Percentiles rank a stretch among this genome's conserved stretches.
Evolutionary conservation across 2,888 invertebrate genomes (phyloP).

Genomic region (Synanthedon vespiformis): DNA sequence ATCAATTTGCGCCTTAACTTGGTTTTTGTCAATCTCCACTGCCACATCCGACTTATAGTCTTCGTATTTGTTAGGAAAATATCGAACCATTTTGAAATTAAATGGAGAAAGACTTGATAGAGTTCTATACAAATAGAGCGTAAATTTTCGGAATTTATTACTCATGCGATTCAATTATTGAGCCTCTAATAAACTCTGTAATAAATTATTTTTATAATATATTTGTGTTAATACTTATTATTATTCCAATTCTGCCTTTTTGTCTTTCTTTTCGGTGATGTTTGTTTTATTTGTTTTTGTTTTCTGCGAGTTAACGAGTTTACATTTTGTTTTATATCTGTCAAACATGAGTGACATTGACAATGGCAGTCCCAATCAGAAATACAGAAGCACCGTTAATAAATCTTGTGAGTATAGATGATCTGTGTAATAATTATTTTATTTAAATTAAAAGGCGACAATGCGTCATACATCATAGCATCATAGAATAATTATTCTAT

Average conservation of each 20-base stretch:
- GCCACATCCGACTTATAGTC: conserved; percentile 27
- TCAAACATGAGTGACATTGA: neutral
- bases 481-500: no score
- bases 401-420: no score
- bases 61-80: conserved; percentile 47
- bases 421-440: no score
- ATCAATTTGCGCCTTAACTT: conserved; percentile 29
- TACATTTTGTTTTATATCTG: neutral
- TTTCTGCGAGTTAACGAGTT: neutral
- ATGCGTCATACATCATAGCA: no score
- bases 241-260: no score
- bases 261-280: neutral
- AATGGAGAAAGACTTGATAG: conserved; percentile 17
- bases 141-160: conserved; percentile 6
- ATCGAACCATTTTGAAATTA: conserved; percentile 46
- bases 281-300: neutral
- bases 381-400: no score
- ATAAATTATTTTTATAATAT: no score
- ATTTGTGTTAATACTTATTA: no score
- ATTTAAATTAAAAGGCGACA: no score
- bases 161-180: neutral
- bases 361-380: no score
- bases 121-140: conserved; percentile 16
- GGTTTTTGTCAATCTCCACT: conserved; percentile 23
- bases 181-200: neutral